phyloP scores from a whole-genome alignment of 2,797 vertebrate genomes.

The Pangasius djambal region DNA sequence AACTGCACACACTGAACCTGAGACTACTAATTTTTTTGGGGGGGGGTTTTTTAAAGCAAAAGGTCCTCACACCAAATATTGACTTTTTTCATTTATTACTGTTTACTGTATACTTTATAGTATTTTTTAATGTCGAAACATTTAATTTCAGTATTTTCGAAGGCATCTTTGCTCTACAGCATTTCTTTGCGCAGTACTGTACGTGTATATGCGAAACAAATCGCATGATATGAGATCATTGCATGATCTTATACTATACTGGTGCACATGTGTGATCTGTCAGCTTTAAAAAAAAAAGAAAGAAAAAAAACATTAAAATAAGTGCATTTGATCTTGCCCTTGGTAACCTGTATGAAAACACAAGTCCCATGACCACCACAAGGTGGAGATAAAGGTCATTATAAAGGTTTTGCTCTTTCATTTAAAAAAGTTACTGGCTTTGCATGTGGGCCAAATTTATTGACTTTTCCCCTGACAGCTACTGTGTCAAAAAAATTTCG shows the following conservation, averaged over 20 bases:
- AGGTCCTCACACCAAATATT: no score
- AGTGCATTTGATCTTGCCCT: background rate
- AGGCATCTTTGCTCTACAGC: no score
- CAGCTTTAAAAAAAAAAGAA: background rate
- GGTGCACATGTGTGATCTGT: background rate
- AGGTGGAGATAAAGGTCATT: background rate
- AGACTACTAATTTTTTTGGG: no score
- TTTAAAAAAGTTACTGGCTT: background rate
- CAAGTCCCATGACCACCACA: constrained; percentile 1
- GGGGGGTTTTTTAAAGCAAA: no score
- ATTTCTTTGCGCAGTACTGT: no score
- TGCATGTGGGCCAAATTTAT: background rate
- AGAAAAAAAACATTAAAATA: background rate
- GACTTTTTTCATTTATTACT: no score
- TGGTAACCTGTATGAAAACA: background rate
- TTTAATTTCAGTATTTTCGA: no score
- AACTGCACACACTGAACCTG: no score
- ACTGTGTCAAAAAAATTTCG: background rate
- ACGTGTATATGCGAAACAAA: background rate
- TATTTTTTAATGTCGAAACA: no score
- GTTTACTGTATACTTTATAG: no score
- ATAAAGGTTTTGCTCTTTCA: no score
- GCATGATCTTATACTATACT: background rate
- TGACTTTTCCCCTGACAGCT: background rate
- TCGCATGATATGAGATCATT: background rate